Evolutionary conservation across 2,797 vertebrate species (phyloP).

Genomic region (Premnoplex brunnescens): DNA sequence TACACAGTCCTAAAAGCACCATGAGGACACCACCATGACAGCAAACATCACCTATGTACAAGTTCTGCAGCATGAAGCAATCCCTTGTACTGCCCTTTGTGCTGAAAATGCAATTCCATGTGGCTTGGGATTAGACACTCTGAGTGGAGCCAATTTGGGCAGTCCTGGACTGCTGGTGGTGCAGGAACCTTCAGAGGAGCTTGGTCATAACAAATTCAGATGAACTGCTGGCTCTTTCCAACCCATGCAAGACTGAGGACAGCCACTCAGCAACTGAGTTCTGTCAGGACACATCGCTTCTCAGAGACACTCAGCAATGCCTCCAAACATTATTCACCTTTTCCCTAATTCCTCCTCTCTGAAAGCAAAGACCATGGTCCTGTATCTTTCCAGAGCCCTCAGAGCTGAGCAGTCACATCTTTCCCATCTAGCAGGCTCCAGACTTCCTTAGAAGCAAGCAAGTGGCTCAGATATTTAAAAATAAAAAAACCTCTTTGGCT

Average conservation of each 20-base stretch:
- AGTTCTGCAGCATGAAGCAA: neutral
- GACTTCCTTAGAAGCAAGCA: neutral
- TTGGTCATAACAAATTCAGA: neutral
- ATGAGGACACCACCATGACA: rapidly evolving
- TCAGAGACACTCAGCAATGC: neutral
- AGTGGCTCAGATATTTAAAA: neutral
- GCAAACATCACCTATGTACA: neutral
- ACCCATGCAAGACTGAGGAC: neutral
- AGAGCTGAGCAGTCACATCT: neutral
- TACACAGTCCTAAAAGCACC: neutral
- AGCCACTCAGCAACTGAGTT: neutral
- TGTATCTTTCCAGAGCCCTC: neutral
- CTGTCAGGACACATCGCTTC: neutral
- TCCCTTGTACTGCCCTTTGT: neutral
- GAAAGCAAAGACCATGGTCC: neutral
- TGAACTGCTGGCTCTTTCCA: neutral
- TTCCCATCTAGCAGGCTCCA: neutral
- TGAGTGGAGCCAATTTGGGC: neutral
- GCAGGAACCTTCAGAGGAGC: neutral
- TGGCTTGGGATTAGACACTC: neutral
- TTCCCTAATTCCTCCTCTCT: neutral
- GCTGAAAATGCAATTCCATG: neutral
- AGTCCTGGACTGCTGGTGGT: neutral
- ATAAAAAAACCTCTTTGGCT: neutral
- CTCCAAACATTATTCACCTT: neutral